Percentiles rank a stretch among this genome's conserved stretches.
These are phyloP conservation scores for Dinomys branickii DNA, from an alignment of 2,113 vertebrate genomes.

Conservation along the genomic window DNA sequence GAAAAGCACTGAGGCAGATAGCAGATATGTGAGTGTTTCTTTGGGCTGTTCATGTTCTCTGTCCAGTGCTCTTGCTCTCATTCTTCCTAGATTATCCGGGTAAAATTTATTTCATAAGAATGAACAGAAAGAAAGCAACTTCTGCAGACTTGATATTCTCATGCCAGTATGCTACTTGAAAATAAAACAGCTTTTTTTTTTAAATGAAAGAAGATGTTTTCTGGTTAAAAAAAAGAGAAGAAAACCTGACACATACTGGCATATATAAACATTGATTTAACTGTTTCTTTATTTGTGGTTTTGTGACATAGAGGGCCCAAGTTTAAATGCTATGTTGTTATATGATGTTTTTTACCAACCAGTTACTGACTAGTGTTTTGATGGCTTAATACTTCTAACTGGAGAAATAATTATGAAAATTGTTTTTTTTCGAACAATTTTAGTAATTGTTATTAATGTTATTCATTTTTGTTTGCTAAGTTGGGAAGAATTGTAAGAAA, in stretches of 20 bases:
- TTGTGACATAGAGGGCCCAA: not conserved
- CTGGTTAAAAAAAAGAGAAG: not conserved
- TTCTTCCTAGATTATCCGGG: not conserved
- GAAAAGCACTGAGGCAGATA: not conserved
- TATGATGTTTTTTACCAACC: not conserved
- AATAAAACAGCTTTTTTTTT: not conserved
- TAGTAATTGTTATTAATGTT: too few species aligned
- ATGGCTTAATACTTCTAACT: constrained; percentile 13
- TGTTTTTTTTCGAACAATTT: too few species aligned
- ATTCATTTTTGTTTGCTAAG: not conserved
- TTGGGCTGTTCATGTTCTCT: not conserved
- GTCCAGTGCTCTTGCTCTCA: not conserved
- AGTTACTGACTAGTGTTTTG: not conserved
- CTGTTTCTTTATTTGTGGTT: constrained; percentile 15
- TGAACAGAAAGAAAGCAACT: not conserved
- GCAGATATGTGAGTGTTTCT: not conserved
- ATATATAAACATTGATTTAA: constrained; percentile 1
- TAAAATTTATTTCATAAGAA: not conserved
- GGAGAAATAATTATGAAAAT: not conserved
- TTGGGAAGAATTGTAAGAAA: constrained; percentile 28
- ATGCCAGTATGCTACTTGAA: not conserved
- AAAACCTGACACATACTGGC: not conserved
- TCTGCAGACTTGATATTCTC: not conserved
- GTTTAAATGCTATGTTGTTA: not conserved
- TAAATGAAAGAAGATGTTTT: not conserved